Conservation (phyloP, 1,140 invertebrate species). For the Chionoecetes opilio region DNA sequence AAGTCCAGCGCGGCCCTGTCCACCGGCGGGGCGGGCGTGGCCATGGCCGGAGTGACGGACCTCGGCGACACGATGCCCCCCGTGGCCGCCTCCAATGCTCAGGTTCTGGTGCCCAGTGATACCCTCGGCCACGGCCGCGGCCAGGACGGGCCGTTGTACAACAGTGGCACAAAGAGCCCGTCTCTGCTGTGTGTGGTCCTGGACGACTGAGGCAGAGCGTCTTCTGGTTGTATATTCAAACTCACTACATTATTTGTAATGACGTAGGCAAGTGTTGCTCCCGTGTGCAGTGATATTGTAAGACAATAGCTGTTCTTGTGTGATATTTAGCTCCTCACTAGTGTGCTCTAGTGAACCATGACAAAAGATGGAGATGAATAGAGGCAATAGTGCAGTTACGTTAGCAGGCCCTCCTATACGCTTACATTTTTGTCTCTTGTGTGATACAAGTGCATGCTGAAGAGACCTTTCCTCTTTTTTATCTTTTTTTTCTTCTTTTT, state of each 20-base stretch:
- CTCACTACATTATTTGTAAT: slow-evolving; percentile 74
- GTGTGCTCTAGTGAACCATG: slow-evolving; percentile 80
- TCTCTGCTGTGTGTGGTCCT: slow-evolving; percentile 78
- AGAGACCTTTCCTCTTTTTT: slow-evolving; percentile 73
- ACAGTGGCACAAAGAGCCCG: slow-evolving; percentile 78
- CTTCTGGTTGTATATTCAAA: slow-evolving; percentile 72
- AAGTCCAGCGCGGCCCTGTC: slow-evolving; percentile 70
- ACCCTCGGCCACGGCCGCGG: slow-evolving; percentile 57
- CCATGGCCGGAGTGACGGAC: slow-evolving; percentile 68
- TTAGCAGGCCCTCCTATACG: slow-evolving; percentile 80
- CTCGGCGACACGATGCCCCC: slow-evolving; percentile 70
- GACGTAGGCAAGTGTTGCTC: slow-evolving; percentile 77
- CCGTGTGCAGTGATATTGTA: slow-evolving; percentile 78
- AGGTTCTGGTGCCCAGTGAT: slow-evolving; percentile 74
- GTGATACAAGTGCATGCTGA: slow-evolving; percentile 80
- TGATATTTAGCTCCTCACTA: slow-evolving; percentile 79
- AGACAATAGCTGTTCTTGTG: slow-evolving; percentile 79
- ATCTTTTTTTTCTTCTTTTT: slow-evolving; percentile 55
- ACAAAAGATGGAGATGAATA: slow-evolving; percentile 77
- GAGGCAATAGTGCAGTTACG: slow-evolving; percentile 77
- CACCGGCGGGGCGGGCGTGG: slow-evolving; percentile 46
- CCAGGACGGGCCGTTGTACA: slow-evolving; percentile 76
- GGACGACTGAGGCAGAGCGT: slow-evolving; percentile 74
- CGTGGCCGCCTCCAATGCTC: slow-evolving; percentile 76
- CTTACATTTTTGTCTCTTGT: slow-evolving; percentile 79